A percentile compares a stretch with the other conserved stretches of the same genome.
These are phyloP conservation scores for Psephotus haematonotus DNA, from an alignment of 2,113 vertebrate genomes.

Conservation along the genomic window DNA sequence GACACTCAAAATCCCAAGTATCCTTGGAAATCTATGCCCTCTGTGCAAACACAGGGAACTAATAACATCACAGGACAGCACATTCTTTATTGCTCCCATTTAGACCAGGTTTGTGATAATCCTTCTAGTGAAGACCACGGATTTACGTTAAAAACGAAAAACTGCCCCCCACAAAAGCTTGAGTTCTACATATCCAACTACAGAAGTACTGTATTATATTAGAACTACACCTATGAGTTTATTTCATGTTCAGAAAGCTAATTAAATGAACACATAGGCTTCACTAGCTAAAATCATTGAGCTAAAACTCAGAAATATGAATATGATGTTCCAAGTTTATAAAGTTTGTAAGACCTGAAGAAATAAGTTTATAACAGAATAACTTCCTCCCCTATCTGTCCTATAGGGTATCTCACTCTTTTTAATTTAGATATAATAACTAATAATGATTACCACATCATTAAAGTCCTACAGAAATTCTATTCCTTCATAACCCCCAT, in stretches of 20 bases:
- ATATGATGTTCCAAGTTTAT: neutral
- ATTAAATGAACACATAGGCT: neutral
- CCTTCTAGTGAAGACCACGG: neutral
- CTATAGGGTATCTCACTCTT: neutral
- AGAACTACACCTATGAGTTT: neutral
- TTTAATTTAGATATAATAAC: neutral
- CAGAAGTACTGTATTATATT: neutral
- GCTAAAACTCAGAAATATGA: neutral
- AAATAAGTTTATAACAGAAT: neutral
- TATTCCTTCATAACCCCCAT: neutral
- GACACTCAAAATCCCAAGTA: neutral
- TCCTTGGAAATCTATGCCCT: neutral
- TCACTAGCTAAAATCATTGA: neutral
- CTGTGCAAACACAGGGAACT: neutral
- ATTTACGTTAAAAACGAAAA: neutral
- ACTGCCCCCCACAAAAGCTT: neutral
- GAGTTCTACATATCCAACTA: neutral
- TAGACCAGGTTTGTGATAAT: neutral
- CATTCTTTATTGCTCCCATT: neutral
- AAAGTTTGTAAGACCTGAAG: neutral
- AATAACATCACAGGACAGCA: neutral
- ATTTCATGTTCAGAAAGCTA: neutral
- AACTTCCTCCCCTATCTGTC: neutral
- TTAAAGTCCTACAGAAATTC: neutral
- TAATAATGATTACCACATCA: neutral